Evolutionary conservation across 2,888 invertebrate genomes (phyloP).

Genomic region (Cantharis flavilabris): DNA sequence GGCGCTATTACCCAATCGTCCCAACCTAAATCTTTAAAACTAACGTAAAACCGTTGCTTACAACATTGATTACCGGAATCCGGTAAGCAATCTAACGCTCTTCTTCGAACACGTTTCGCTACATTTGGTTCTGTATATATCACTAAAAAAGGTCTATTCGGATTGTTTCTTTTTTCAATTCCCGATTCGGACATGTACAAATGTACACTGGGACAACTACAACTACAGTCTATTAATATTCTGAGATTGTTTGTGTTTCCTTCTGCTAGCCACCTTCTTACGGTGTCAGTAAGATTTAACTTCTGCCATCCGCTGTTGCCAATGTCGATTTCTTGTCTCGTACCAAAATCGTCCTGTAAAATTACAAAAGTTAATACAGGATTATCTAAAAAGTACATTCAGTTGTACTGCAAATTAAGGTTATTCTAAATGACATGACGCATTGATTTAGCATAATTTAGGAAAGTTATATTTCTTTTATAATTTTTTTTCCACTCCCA

Average conservation of each 20-base stretch:
- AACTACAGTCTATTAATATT: slow-evolving; percentile 83
- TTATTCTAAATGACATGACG: neutral
- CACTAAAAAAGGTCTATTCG: slow-evolving; percentile 81
- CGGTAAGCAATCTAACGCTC: slow-evolving; percentile 82
- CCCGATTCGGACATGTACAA: slow-evolving; percentile 62
- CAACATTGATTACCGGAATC: slow-evolving; percentile 77
- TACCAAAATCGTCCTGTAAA: slow-evolving; percentile 62
- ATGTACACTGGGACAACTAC: slow-evolving; percentile 76
- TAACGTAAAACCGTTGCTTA: slow-evolving; percentile 89
- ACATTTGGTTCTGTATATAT: slow-evolving; percentile 76
- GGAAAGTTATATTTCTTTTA: neutral
- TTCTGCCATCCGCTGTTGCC: slow-evolving; percentile 83
- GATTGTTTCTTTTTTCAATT: slow-evolving; percentile 54
- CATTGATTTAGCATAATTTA: neutral
- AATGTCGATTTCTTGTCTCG: slow-evolving; percentile 60
- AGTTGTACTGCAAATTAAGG: neutral
- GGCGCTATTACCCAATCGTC: slow-evolving; percentile 90
- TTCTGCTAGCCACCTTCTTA: slow-evolving; percentile 71
- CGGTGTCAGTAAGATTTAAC: slow-evolving; percentile 79
- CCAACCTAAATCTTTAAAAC: slow-evolving; percentile 90
- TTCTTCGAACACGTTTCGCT: slow-evolving; percentile 72
- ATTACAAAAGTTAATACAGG: neutral
- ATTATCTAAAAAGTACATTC: too few species aligned
- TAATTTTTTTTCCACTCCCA: neutral
- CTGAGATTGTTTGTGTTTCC: slow-evolving; percentile 65